phyloP scores from a whole-genome alignment of 2,797 vertebrate species.

The Ciconia nigra region DNA sequence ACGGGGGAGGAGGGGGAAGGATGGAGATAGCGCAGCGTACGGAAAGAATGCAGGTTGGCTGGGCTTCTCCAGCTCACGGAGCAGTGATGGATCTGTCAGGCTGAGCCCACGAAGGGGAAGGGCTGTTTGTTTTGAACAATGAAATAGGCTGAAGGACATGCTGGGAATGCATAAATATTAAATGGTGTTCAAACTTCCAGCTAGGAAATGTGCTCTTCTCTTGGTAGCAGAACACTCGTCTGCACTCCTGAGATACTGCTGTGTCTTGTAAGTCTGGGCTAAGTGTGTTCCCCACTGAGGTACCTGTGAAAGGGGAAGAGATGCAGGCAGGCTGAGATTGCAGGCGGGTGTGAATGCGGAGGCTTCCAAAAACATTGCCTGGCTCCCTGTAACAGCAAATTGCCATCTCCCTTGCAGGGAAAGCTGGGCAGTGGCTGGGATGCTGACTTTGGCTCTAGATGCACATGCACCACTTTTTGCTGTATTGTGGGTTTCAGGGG shows the following conservation, averaged over 20 bases:
- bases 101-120: neutral
- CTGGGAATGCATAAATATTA: neutral
- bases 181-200: neutral
- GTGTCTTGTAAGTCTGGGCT: neutral
- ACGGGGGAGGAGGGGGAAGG: neutral
- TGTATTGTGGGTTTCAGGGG: neutral
- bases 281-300: neutral
- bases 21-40: accelerated
- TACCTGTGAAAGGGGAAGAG: neutral
- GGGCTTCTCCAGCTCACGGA: neutral
- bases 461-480: neutral
- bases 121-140: neutral
- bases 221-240: neutral
- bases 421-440: neutral
- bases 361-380: neutral
- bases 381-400: neutral
- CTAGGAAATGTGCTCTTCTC: neutral
- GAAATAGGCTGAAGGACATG: neutral
- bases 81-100: neutral
- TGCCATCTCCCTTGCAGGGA: neutral
- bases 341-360: neutral
- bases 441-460: neutral
- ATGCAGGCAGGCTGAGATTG: neutral
- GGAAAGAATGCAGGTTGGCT: neutral
- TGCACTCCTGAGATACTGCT: neutral